phyloP scores from a whole-genome alignment of 2,113 vertebrate species.

The Mandrillus leucophaeus region DNA sequence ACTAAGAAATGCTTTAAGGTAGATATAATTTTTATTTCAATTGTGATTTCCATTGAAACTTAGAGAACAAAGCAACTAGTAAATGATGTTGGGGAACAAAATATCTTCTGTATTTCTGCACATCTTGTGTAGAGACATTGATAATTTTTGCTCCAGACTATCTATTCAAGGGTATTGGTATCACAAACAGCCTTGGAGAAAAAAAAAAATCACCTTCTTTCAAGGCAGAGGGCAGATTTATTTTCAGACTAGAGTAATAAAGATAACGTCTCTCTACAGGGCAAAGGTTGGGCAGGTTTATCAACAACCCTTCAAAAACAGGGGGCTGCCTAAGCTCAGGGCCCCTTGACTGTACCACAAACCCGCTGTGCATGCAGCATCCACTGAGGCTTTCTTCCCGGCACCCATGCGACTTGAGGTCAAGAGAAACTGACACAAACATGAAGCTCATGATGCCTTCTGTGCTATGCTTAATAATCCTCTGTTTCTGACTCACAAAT shows the following conservation, averaged over 20 bases:
- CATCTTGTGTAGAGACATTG: not conserved
- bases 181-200: not conserved
- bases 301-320: not conserved
- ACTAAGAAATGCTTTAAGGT: not conserved
- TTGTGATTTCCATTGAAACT: not conserved
- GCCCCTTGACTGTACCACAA: not conserved
- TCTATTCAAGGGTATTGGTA: not conserved
- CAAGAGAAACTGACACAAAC: not conserved
- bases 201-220: not conserved
- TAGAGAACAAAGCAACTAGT: not conserved
- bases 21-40: not conserved
- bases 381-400: not conserved
- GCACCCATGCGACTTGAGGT: not conserved
- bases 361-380: fast-evolving
- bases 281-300: not conserved
- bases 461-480: not conserved
- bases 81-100: not conserved
- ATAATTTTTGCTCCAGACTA: not conserved
- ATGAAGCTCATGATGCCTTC: not conserved
- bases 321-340: not conserved
- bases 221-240: not conserved
- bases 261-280: not conserved
- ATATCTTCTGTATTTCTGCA: not conserved
- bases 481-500: not conserved
- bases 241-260: not conserved